phyloP scores from a whole-genome alignment of 2,113 vertebrate genomes.

The Thinocorus orbignyianus region DNA sequence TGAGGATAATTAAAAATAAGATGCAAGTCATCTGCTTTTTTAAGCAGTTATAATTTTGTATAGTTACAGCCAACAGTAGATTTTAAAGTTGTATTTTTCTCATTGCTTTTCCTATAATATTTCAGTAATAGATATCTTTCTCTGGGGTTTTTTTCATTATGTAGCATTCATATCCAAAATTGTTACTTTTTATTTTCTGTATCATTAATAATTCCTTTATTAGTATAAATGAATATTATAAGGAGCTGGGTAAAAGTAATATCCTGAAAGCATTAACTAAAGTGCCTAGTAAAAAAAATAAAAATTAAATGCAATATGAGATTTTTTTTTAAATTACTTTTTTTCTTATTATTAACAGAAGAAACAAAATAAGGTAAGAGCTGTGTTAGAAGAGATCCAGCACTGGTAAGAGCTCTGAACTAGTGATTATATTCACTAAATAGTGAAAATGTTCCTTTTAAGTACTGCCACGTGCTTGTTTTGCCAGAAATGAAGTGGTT shows the following conservation, averaged over 20 bases:
- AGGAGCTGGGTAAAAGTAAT: constrained; percentile 52
- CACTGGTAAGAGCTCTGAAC: constrained; percentile 36
- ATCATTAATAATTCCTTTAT: constrained; percentile 51
- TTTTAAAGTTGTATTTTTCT: constrained; percentile 58
- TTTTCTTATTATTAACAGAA: background rate
- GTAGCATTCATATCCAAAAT: constrained; percentile 44
- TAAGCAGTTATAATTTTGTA: constrained; percentile 55
- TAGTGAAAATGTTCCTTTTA: constrained; percentile 30
- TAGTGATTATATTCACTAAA: constrained; percentile 42
- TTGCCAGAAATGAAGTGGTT: constrained; percentile 32
- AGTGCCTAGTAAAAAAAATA: constrained; percentile 61
- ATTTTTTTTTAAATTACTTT: constrained; percentile 9
- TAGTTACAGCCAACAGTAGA: constrained; percentile 46
- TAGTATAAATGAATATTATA: constrained; percentile 55
- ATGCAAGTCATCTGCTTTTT: constrained; percentile 49
- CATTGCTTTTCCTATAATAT: constrained; percentile 46
- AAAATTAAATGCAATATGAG: constrained; percentile 41
- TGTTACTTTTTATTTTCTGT: constrained; percentile 59
- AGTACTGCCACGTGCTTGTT: constrained; percentile 26
- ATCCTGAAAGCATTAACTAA: constrained; percentile 51
- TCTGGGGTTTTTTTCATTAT: constrained; percentile 23
- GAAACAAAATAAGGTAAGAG: constrained; percentile 57
- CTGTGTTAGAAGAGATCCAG: constrained; percentile 57
- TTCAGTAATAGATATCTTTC: constrained; percentile 48
- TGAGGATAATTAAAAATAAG: constrained; percentile 57